Evolutionary conservation across 2,888 invertebrate species (phyloP), one percentile per base, ranked within the genome.

Genomic region (Drosophila mercatorum): DNA sequence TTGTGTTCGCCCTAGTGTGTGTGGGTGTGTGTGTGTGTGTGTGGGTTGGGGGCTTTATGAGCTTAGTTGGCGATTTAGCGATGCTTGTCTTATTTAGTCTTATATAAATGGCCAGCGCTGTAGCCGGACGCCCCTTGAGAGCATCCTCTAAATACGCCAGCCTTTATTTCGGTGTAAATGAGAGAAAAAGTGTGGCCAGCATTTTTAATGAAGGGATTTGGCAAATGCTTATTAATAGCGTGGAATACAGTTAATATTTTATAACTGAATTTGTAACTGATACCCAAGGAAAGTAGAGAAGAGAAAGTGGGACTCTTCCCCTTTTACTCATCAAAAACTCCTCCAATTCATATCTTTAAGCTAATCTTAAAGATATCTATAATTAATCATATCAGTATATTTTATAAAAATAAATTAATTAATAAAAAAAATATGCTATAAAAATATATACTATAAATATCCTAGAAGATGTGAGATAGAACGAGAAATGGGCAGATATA

Each of bases 41-140:
- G 51, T 34, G 49, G 34, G 31, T 10, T 34, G 17, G 28, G 81
- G 87, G 78, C 73, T 87, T 84, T 87, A 87, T 89, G 81, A 84
- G 84, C 84, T 89, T 84, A 89, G 89, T 87, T 89, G 81, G 89
- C 84, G 87, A 89, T 83, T 84, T 89, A 87, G 81, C 84, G 87
- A 81, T 81, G 75, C 87, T 89, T 84, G 87, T 87, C 89, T 84
- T 87, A 89, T 89, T 87, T 89, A 81, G 89, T 81, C 83, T 74
- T 79, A 89, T 81, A 89, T 88, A 89, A 88, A 89, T 84, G 80
- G 73, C 82, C 71, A 71, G 67, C 72, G 67, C 70, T 72, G 80
- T 44, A 43, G 46, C 55, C 58, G 41, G 34, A 6, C 31, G 17
- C 44, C 34, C 67, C 51, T 17, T 11, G 64, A 40, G 46, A 57